Evolutionary conservation across 2,888 invertebrate genomes (phyloP).

Genomic region (Deilephila elpenor): DNA sequence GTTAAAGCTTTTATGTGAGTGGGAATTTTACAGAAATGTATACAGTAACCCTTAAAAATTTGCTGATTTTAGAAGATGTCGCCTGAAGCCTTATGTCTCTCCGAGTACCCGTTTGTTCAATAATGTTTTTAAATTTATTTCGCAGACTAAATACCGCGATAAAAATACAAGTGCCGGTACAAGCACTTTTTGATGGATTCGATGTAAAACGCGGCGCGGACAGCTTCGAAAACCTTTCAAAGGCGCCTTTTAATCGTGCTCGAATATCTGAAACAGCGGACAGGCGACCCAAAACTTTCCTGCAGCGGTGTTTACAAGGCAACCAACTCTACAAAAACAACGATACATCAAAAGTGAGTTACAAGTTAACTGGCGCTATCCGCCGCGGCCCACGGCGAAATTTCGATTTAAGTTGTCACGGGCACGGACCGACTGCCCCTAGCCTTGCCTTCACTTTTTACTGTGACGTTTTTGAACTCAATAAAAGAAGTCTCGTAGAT

Average conservation of each 20-base stretch:
- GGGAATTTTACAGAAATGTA: no score
- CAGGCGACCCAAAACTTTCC: constrained; percentile 70
- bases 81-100: not conserved
- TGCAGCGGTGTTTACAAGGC: constrained; percentile 72
- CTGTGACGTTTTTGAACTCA: constrained; percentile 59
- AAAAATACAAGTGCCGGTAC: constrained; percentile 30
- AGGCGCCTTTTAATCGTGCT: constrained; percentile 52
- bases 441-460: constrained; percentile 62
- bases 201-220: constrained; percentile 30
- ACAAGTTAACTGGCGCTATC: constrained; percentile 74
- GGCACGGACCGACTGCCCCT: constrained; percentile 54
- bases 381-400: constrained; percentile 62
- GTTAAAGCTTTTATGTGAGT: no score
- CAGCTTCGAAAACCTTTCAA: constrained; percentile 34
- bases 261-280: constrained; percentile 56
- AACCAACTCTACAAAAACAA: constrained; percentile 75
- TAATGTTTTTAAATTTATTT: constrained; percentile 13
- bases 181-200: constrained; percentile 36
- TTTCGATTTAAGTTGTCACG: constrained; percentile 72
- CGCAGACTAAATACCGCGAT: constrained; percentile 35
- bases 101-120: not conserved
- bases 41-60: no score
- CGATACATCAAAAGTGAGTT: constrained; percentile 82
- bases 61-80: not conserved
- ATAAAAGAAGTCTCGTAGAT: constrained; percentile 42